Percentiles rank a stretch among this genome's conserved stretches.
phyloP scores from a whole-genome alignment of 2,113 vertebrate genomes.

The human region GRCh38 chrX:132652001-132652500 shows the following conservation, averaged over 20 bases:
- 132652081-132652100: background rate
- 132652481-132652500: constrained; percentile 9
- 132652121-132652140: background rate
- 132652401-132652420: constrained; percentile 60
- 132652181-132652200: constrained; percentile 20
- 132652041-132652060: background rate
- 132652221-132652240: constrained; percentile 58
- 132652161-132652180: background rate
- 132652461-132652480: constrained; percentile 46
- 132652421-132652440: constrained; percentile 62
- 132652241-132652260: constrained; percentile 65
- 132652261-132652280: constrained; percentile 48
- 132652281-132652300: constrained; percentile 58
- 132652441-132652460: constrained; percentile 47
- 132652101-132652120: background rate
- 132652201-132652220: constrained; percentile 31
- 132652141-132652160: background rate
- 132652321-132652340: constrained; percentile 67
- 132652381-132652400: constrained; percentile 22
- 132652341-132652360: constrained; percentile 73
- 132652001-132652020: background rate
- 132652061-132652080: background rate
- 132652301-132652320: constrained; percentile 60
- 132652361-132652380: constrained; percentile 66
- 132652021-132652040: background rate